Percentiles rank a stretch among this genome's conserved stretches.
Evolutionary conservation across 2,797 vertebrate genomes (phyloP).

Genomic region (Pseudotriccus pelzelni): DNA sequence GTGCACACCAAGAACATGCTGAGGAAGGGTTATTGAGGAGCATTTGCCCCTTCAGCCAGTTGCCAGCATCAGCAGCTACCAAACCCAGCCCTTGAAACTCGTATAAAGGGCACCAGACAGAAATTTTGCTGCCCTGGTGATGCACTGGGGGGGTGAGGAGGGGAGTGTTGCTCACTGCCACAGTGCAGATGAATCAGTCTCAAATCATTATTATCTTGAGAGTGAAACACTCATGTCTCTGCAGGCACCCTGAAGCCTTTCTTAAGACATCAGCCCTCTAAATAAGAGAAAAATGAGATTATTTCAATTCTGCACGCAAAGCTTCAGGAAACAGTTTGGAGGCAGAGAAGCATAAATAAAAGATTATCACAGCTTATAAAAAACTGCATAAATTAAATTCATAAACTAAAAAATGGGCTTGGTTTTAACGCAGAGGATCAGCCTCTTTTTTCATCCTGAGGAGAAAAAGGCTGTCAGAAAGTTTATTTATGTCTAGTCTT

Average conservation of each 20-base stretch:
- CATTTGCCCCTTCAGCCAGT: not conserved
- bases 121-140: not conserved
- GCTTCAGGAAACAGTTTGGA: not conserved
- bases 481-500: not conserved
- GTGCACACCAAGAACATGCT: not conserved
- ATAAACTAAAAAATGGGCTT: not conserved
- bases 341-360: not conserved
- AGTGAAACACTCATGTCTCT: not conserved
- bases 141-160: not conserved
- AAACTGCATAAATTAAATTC: not conserved
- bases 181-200: not conserved
- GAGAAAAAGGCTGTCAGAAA: not conserved
- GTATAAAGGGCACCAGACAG: not conserved
- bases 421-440: not conserved
- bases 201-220: not conserved
- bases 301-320: not conserved
- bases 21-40: not conserved
- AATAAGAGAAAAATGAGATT: not conserved
- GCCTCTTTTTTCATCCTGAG: not conserved
- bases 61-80: not conserved
- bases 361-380: constrained; percentile 1
- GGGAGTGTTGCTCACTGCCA: not conserved
- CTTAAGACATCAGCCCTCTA: not conserved
- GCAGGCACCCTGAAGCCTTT: not conserved
- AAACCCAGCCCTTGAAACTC: not conserved